Base-by-base conservation (phyloP, 1,140 invertebrate species). In the Danaus melanippus region DNA sequence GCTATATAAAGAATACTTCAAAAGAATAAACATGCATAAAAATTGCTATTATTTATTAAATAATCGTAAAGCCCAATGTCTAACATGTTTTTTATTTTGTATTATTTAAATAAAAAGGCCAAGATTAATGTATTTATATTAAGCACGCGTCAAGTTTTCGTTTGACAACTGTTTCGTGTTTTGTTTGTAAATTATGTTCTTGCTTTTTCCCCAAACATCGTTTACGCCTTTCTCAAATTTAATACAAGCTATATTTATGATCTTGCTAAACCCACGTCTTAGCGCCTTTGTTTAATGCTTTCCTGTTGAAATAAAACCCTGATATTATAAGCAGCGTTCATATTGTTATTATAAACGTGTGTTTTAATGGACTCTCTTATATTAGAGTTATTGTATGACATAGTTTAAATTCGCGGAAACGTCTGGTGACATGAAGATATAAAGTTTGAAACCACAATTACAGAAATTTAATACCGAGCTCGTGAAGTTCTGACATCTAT, bases 401-500 rank as follows among this genome's bases (percentile, higher is more conserved):
- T 68, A 69, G 67, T 76, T 76, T 69, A 76, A 79, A 69, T 60
- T 66, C 58, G 44, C 65, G 57, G 56, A 50, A 79, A 75, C 70
- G 77, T 71, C 66, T 61, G 64, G 72, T 66, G 69, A 77, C 75
- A 72, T 68, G 69, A 67, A 73, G 68, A 77, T 77, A 76, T 71
- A 67, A 76, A 73, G 70, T 76, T 79, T 56, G 62, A 52, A 64
- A 63, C 71, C 71, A 68, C 70, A 77, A 72, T 79, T 76, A 82
- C 68, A 67, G 68, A 69, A 74, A 78, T 78, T 82, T 78, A 69
- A 76, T 76, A 74, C 71, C 67, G 40, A 69, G 71, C 69, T 78
- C 62, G 58, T 57, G 55, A 74, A 71, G 64, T 76, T 75, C 68
- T 60, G 65, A 69, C 60, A 75, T 71, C 65, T 71, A 64, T 64